phyloP scores from a whole-genome alignment of 2,888 invertebrate species.

The Lepidochrysops patricia region DNA sequence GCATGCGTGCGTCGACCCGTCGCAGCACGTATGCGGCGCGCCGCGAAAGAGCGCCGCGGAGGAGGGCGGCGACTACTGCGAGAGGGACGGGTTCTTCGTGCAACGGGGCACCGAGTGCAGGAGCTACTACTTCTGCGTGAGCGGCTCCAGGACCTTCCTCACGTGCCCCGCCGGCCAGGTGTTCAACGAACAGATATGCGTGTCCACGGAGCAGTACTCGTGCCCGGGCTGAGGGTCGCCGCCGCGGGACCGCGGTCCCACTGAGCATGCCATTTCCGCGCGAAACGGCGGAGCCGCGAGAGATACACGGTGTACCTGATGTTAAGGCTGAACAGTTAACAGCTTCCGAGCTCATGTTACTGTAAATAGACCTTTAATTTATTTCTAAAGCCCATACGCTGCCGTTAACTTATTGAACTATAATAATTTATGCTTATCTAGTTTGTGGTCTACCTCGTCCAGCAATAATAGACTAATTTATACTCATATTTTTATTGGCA shows the following conservation, averaged over 20 bases:
- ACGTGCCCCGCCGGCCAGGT: constrained; percentile 58
- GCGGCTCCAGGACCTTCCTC: constrained; percentile 64
- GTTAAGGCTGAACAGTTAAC: constrained; percentile 27
- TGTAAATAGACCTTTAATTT: not conserved
- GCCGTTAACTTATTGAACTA: not conserved
- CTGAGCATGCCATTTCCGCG: not conserved
- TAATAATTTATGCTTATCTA: not conserved
- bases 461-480: constrained; percentile 39
- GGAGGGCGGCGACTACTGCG: constrained; percentile 43
- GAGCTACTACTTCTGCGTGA: constrained; percentile 74
- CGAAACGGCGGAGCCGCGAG: constrained; percentile 15
- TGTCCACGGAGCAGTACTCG: constrained; percentile 51
- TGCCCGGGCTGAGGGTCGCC: constrained; percentile 57
- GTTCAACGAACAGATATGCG: constrained; percentile 76
- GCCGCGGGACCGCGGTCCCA: constrained; percentile 5
- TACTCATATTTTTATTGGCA: constrained; percentile 52
- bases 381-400: not conserved
- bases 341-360: not conserved
- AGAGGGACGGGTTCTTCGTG: constrained; percentile 72
- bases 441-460: constrained; percentile 19
- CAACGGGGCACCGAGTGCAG: constrained; percentile 65
- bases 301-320: constrained; percentile 47
- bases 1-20: constrained; percentile 63
- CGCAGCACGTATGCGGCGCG: constrained; percentile 56
- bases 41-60: constrained; percentile 35